Percentiles rank a stretch among this genome's conserved stretches.
These are phyloP conservation scores for Meloidogyne floridensis DNA, from an alignment of 1,140 invertebrate genomes.

Conservation along the genomic window DNA sequence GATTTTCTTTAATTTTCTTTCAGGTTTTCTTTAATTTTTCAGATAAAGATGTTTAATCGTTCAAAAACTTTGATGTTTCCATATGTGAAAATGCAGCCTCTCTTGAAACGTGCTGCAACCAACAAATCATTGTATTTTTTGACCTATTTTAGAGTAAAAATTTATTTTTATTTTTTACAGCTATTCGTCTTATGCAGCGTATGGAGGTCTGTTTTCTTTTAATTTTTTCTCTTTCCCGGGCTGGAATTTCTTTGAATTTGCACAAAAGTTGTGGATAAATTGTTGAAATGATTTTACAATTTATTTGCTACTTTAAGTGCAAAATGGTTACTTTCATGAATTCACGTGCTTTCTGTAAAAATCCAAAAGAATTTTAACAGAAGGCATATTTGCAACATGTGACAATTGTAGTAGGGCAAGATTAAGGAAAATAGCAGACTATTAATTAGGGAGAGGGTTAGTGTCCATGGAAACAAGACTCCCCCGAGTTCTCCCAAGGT, in stretches of 20 bases:
- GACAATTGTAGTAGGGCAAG: not conserved
- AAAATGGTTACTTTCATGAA: not conserved
- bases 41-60: not conserved
- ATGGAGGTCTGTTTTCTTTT: constrained; percentile 3
- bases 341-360: not conserved
- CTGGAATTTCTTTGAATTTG: not conserved
- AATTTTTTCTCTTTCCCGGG: not conserved
- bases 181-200: constrained; percentile 12
- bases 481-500: too few relatives aligned
- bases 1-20: not conserved
- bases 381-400: constrained; percentile 2
- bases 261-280: not conserved
- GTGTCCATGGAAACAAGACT: too few relatives aligned
- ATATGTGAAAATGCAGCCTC: not conserved
- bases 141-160: not conserved
- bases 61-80: not conserved
- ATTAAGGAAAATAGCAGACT: not conserved
- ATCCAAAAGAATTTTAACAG: not conserved
- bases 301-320: not conserved
- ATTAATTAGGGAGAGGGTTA: too few relatives aligned
- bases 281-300: not conserved
- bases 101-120: constrained; percentile 15
- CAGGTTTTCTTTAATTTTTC: not conserved
- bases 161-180: not conserved
- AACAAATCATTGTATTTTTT: constrained; percentile 22